These are phyloP conservation scores for Nannospalax galili DNA, from an alignment of 2,113 vertebrate species.

Conservation along the genomic window DNA sequence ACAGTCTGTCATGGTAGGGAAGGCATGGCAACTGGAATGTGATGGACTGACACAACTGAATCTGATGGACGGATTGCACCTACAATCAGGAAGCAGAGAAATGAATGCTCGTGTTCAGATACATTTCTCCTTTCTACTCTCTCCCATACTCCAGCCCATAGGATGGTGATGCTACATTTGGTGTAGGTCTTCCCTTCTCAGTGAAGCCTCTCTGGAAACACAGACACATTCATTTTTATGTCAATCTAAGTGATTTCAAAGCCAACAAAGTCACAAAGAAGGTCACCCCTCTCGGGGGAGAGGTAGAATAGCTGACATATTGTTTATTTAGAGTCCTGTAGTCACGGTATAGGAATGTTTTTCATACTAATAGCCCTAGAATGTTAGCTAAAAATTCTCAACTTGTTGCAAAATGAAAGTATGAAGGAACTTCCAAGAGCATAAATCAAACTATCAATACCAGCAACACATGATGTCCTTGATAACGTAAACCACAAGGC, in stretches of 20 bases:
- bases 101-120: too few relatives aligned
- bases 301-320: background rate
- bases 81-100: background rate
- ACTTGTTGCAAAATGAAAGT: conserved; percentile 33
- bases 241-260: background rate
- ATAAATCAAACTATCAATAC: conserved; percentile 40
- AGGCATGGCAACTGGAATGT: background rate
- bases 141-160: too few relatives aligned
- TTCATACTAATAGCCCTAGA: conserved; percentile 57
- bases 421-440: conserved; percentile 5
- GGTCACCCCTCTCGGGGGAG: background rate
- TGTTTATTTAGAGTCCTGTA: conserved; percentile 29
- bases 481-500: conserved; percentile 33
- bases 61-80: too few relatives aligned
- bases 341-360: conserved; percentile 56
- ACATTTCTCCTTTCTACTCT: background rate
- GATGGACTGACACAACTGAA: too few relatives aligned
- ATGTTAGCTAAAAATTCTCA: background rate
- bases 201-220: background rate
- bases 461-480: background rate
- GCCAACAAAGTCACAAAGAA: background rate
- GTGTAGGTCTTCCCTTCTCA: background rate
- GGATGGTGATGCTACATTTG: too few relatives aligned
- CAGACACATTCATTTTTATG: background rate
- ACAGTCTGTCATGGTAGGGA: background rate